Base-by-base conservation (phyloP, 2,113 vertebrate species). In the Lipophrys pholis region DNA sequence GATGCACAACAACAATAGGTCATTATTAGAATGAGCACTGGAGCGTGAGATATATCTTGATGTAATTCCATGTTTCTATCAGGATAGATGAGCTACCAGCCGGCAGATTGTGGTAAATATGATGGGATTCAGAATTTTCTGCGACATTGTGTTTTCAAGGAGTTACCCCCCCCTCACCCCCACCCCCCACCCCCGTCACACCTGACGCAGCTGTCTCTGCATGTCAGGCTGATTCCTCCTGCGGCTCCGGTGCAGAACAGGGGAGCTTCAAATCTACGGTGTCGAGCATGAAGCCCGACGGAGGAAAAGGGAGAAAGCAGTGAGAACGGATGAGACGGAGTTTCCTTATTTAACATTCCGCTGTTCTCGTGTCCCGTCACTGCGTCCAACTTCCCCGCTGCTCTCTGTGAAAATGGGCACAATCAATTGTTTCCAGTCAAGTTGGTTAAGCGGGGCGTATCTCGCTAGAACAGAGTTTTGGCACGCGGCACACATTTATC, bases 341-440 rank as follows among this genome's bases (percentile, higher is more conserved):
- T 30, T 69, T 69, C 17, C 76, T 69, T 82, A 69, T 82, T 81
- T 58, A 73, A 76, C 50, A 49, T 79, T 69, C 16, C n/a, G 30
- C 21, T 59, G 14, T 54, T 68, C 69, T 77, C 42, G 45, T 61
- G 42, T 30, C 40, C 35, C 30, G 6, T 78, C 74, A 65, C 73
- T 73, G 68, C 73, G 59, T 41, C 58, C 51, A 52, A 49, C 66
- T 39, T 49, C 60, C 60, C 71, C 14, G 73, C 82, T 76, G 66
- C 67, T 66, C 77, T 80, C 69, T 43, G 40, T 68, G 79, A 72
- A 83, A 81, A 86, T 41, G 38, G 65, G 48, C 61, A 76, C 82
- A 84, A 81, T 84, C 84, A 68, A 81, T 84, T 80, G 76, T 86
- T 85, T 85, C 76, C 68, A 78, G 77, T 80, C 65, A 68, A 73